phyloP scores from a whole-genome alignment of 1,140 invertebrate genomes.

The Drosophila kohkoa region DNA sequence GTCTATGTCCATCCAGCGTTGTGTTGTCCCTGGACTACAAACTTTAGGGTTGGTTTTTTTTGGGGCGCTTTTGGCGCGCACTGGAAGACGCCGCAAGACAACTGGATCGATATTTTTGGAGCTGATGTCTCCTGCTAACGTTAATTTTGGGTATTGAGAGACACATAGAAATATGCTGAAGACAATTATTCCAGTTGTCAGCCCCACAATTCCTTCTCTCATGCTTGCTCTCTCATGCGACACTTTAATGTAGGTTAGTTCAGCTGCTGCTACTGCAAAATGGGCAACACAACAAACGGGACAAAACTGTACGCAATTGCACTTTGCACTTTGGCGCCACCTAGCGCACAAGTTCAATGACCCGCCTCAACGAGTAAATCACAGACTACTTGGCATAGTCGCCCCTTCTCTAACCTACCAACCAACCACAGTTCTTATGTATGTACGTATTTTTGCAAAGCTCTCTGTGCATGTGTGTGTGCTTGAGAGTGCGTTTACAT shows the following conservation, averaged over 20 bases:
- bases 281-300: slow-evolving; percentile 33
- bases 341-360: slow-evolving; percentile 77
- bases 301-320: slow-evolving; percentile 73
- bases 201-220: not conserved
- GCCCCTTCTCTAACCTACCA: slow-evolving; percentile 22
- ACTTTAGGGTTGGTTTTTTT: slow-evolving; percentile 24
- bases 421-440: slow-evolving; percentile 15
- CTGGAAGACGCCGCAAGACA: slow-evolving; percentile 35
- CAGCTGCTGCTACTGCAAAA: slow-evolving; percentile 39
- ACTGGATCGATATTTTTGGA: slow-evolving; percentile 61
- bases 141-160: slow-evolving; percentile 52
- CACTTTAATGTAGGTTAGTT: slow-evolving; percentile 81
- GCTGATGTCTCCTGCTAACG: slow-evolving; percentile 43
- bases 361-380: slow-evolving; percentile 72
- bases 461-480: slow-evolving; percentile 14
- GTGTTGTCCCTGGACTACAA: not conserved
- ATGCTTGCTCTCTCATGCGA: slow-evolving; percentile 14
- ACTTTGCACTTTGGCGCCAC: slow-evolving; percentile 78
- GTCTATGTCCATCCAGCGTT: not conserved
- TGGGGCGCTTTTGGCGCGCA: slow-evolving; percentile 47
- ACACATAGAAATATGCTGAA: not conserved
- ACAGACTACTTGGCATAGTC: slow-evolving; percentile 71
- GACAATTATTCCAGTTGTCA: slow-evolving; percentile 60
- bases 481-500: not conserved
- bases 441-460: slow-evolving; percentile 38